A percentile compares a stretch with the other conserved stretches of the same genome.
These are phyloP conservation scores for Narcine bancroftii DNA, from an alignment of 2,113 vertebrate genomes.

Conservation along the genomic window DNA sequence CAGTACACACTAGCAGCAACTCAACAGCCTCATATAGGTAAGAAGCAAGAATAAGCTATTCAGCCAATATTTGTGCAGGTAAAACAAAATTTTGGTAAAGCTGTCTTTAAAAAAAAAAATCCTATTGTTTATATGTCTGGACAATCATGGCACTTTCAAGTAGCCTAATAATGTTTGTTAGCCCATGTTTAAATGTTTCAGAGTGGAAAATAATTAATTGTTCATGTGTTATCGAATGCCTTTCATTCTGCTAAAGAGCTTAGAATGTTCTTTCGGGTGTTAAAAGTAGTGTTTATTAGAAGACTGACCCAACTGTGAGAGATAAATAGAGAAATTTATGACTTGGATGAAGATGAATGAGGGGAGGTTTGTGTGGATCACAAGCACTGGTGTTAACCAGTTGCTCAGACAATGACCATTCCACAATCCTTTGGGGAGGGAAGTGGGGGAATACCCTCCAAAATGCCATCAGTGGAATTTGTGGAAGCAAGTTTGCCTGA, in stretches of 20 bases:
- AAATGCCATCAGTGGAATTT: neutral
- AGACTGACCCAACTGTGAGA: neutral
- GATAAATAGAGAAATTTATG: neutral
- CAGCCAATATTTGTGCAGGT: neutral
- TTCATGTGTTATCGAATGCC: neutral
- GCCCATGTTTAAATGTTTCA: neutral
- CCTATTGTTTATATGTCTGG: neutral
- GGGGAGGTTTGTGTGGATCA: neutral
- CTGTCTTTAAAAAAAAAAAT: neutral
- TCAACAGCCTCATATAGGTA: conserved; percentile 93
- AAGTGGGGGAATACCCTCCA: neutral
- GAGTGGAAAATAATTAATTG: neutral
- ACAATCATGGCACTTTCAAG: neutral
- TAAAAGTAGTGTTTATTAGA: conserved; percentile 10
- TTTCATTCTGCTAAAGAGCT: neutral
- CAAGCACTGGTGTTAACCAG: neutral
- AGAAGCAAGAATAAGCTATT: conserved; percentile 42
- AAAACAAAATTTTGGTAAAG: neutral
- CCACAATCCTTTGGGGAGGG: too few relatives aligned
- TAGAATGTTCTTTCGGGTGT: neutral
- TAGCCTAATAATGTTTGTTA: neutral
- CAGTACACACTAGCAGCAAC: conserved; percentile 90
- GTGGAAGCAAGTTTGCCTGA: neutral
- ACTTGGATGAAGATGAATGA: neutral
- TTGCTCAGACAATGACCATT: neutral